Base-by-base conservation (phyloP, 2,888 invertebrate genomes). In the Zygothrica quintamaculata region DNA sequence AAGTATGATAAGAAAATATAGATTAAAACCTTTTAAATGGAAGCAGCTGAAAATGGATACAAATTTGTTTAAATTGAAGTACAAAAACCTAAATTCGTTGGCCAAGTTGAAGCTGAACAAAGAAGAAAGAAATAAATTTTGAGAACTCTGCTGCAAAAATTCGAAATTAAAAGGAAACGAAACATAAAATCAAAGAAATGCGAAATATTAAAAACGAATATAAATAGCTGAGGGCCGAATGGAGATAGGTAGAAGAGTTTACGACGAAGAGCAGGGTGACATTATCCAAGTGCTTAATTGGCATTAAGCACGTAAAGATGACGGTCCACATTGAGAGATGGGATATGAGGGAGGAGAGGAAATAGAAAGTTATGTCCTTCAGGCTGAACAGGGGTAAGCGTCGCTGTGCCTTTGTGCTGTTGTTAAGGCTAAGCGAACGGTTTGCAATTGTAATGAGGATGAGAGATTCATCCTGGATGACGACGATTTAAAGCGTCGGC, bases 281-380 rank as follows among this genome's bases (percentile, higher is more conserved):
- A 42, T 66, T 72, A 56, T 66, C 52, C 67, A 58, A 84, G 66
- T 53, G 75, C 71, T 87, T 87, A 87, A 84, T 84, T 84, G 84
- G 87, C 85, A 84, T 84, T 81, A 84, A 77, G 75, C 69, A 74
- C 77, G 74, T 65, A 71, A 71, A 66, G 75, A 75, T 60, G 56
- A 57, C 40, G 62, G 33, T 25, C 46, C 44, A 43, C 36, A 7
- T n/a, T 29, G 29, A 53, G 50, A n/a, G 31, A 40, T 22, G 40
- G 50, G 64, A 36, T 44, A 44, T 56, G 15, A n/a, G 15, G 29
- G 18, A 33, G 22, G 9, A 33, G 36, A 29, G 31, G 36, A 29
- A 25, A 15, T 29, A 26, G 44, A 40, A 31, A 16, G 31, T 26
- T 15, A 25, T 25, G 46, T 39, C 13, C 48, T 18, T 18, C 12